A percentile compares a stretch with the other conserved stretches of the same genome.
Conservation (phyloP, 2,113 vertebrate species). For the Elephantulus edwardii region DNA sequence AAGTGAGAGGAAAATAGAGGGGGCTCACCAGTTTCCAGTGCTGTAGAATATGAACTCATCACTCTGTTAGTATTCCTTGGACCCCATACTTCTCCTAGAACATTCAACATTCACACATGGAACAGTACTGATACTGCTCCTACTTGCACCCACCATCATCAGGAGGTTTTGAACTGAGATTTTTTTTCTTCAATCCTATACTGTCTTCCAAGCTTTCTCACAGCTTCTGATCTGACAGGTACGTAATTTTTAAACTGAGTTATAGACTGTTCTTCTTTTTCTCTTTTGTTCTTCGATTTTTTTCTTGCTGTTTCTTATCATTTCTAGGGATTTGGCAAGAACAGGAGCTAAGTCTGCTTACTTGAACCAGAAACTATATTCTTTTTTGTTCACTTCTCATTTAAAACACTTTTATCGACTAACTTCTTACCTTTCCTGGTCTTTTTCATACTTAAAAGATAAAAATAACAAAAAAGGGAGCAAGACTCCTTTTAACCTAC, state of each 20-base stretch:
- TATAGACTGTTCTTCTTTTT: not conserved
- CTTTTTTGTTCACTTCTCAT: not conserved
- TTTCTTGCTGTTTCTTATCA: not conserved
- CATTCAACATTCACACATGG: accelerated
- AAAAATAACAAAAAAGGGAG: not conserved
- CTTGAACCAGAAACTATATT: not conserved
- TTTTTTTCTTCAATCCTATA: not conserved
- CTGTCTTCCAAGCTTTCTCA: not conserved
- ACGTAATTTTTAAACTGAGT: not conserved
- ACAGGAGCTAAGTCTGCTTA: not conserved
- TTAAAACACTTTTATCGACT: slow-evolving; percentile 17
- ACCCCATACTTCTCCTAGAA: not conserved
- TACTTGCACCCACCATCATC: not conserved
- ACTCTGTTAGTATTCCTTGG: not conserved
- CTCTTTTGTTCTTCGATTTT: not conserved
- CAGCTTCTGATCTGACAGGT: not conserved
- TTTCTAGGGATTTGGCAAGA: not conserved
- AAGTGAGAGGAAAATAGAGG: not conserved
- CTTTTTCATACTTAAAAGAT: not conserved
- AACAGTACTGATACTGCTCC: not conserved
- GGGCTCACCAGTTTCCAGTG: not conserved
- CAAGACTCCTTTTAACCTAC: slow-evolving; percentile 68
- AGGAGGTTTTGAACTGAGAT: not conserved
- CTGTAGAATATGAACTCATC: not conserved
- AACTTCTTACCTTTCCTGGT: not conserved